A percentile compares a stretch with the other conserved stretches of the same genome.
Conservation (phyloP, 1,140 invertebrate genomes). For the Drosophila arizonae region DNA sequence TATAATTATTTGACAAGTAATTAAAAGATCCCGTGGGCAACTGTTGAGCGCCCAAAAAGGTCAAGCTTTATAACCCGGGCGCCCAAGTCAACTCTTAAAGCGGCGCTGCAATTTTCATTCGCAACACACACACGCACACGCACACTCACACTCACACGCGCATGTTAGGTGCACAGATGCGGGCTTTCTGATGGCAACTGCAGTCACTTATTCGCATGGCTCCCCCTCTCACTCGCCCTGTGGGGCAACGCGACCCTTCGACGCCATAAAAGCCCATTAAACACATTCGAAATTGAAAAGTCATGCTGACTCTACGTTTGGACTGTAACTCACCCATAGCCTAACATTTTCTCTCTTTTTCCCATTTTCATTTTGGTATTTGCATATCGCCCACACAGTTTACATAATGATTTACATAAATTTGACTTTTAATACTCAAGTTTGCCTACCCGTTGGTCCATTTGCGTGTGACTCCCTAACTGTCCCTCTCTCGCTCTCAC, state of each 20-base stretch:
- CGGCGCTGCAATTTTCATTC: constrained; percentile 25
- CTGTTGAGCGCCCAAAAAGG: not conserved
- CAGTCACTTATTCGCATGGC: constrained; percentile 44
- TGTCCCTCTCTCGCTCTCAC: not conserved
- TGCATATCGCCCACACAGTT: constrained; percentile 45
- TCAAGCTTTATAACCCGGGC: not conserved
- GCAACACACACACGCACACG: not conserved
- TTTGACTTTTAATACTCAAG: constrained; percentile 73
- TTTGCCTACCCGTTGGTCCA: constrained; percentile 35
- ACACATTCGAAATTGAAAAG: constrained; percentile 76
- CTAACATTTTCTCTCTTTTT: not conserved
- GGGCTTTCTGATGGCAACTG: constrained; percentile 17
- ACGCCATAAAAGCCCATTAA: constrained; percentile 60
- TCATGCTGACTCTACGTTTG: constrained; percentile 49
- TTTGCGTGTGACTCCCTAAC: not conserved
- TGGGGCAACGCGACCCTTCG: not conserved
- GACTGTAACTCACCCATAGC: not conserved
- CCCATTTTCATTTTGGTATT: constrained; percentile 7
- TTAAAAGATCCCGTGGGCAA: constrained; percentile 47
- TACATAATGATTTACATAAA: constrained; percentile 72
- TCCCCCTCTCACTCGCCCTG: constrained; percentile 16
- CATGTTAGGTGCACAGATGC: constrained; percentile 4
- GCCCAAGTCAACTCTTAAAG: constrained; percentile 29
- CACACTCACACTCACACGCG: not conserved
- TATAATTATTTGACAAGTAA: constrained; percentile 51